Evolutionary conservation across 2,113 vertebrate genomes (phyloP), one percentile per base, ranked within the genome.

Genomic region (Raja brachyura): DNA sequence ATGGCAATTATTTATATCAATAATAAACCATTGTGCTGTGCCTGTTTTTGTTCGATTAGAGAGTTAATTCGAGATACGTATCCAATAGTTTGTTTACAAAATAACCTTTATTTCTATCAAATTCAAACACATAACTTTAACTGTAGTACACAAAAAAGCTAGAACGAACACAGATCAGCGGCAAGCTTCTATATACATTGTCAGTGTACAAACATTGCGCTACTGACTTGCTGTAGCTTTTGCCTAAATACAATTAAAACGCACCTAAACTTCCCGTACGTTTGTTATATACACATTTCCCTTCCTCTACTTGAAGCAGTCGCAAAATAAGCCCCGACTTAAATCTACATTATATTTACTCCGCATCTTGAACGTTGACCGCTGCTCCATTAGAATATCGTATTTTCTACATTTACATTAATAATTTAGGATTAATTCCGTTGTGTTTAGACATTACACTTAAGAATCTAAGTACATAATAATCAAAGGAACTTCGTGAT

Each of bases 21-120:
- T 54, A 70, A 39, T 11, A 66, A 90, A 33, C 13, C 31, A 5
- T 48, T 92, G 33, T 54, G 68, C 68, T 48, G 39, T 79, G 16
- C 73, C 66, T 70, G 66, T 16, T 90, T 90, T 90, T 8, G 63
- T 48, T 70, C 39, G 63, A 6, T 39, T 9, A 68, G 7, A 33
- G 31, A 13, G 11, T 73, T 48, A 73, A 92, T 4, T 66, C 39
- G 73, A 92, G 25, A 92, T 74, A 28, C 33, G n/a, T 70, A n/a
- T 90, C 63, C 86, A 68, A 31, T 22, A 73, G 54, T 39, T 93
- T 94, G 94, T 95, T 94, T 97, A 97, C 97, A 98, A 99, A 99
- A 99, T 99, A 98, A 98, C 98, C 98, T 99, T 99, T 99, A 99
- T 99, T 99, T 98, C 97, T 98, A 97, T 95, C 95, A 97, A 97